Percentiles rank a stretch among this genome's conserved stretches.
Evolutionary conservation across 2,113 vertebrate species (phyloP).

Genomic region (Psilopogon haemacephalus): DNA sequence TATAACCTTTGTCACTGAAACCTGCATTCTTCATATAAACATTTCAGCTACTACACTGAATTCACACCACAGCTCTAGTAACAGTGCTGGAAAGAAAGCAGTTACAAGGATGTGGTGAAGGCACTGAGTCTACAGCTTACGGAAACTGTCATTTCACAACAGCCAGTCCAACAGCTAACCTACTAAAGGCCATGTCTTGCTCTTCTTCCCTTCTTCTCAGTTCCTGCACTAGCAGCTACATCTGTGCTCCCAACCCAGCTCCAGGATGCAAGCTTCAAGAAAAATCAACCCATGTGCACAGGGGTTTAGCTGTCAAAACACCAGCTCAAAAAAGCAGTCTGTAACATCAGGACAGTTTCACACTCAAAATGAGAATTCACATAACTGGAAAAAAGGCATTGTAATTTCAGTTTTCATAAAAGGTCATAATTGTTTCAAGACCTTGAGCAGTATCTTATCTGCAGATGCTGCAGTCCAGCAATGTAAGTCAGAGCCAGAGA

Average conservation of each 20-base stretch:
- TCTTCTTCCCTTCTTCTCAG: neutral
- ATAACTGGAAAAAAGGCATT: neutral
- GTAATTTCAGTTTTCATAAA: neutral
- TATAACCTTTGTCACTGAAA: neutral
- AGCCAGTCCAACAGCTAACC: neutral
- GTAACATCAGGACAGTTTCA: neutral
- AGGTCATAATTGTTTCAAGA: neutral
- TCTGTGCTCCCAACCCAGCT: neutral
- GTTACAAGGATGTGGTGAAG: neutral
- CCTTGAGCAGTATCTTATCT: neutral
- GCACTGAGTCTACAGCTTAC: neutral
- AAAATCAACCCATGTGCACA: neutral
- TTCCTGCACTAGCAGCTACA: neutral
- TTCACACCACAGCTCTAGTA: neutral
- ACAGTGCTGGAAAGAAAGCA: neutral
- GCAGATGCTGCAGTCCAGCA: neutral
- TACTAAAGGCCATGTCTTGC: neutral
- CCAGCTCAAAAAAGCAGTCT: neutral
- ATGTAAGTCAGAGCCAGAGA: neutral
- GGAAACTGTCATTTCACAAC: neutral
- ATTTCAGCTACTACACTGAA: neutral
- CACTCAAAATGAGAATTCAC: neutral
- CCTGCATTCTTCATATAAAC: neutral
- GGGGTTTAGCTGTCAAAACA: neutral
- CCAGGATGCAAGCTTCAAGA: neutral